Conservation (phyloP, 2,888 invertebrate genomes). For the Nemurella pictetii region DNA sequence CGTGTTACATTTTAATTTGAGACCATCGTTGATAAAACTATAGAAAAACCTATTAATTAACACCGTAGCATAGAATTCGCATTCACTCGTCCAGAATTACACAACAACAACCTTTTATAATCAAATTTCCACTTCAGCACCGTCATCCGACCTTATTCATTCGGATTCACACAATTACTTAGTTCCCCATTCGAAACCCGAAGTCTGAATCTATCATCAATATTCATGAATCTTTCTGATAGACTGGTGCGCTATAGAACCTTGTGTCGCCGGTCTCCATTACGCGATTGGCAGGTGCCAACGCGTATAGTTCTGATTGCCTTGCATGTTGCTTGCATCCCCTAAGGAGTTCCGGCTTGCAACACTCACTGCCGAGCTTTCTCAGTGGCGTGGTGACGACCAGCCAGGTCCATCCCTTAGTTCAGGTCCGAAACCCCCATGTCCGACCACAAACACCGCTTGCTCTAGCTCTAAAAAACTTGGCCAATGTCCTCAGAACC, state of each 20-base stretch:
- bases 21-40: too few species aligned
- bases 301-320: background rate
- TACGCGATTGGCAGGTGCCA: background rate
- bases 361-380: background rate
- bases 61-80: background rate
- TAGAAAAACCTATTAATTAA: too few species aligned
- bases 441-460: too few species aligned
- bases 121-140: background rate
- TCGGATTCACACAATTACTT: background rate
- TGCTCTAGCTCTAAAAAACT: too few species aligned
- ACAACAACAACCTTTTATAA: background rate
- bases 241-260: too few species aligned
- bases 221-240: background rate
- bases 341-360: background rate
- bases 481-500: too few species aligned
- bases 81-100: background rate
- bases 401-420: too few species aligned
- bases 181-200: background rate
- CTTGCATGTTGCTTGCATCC: background rate
- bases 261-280: background rate
- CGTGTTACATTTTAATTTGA: too few species aligned
- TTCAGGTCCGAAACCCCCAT: background rate
- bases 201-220: background rate
- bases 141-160: background rate
- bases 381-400: background rate